Base-by-base conservation (phyloP, 2,113 vertebrate species). In the Numenius arquata region DNA sequence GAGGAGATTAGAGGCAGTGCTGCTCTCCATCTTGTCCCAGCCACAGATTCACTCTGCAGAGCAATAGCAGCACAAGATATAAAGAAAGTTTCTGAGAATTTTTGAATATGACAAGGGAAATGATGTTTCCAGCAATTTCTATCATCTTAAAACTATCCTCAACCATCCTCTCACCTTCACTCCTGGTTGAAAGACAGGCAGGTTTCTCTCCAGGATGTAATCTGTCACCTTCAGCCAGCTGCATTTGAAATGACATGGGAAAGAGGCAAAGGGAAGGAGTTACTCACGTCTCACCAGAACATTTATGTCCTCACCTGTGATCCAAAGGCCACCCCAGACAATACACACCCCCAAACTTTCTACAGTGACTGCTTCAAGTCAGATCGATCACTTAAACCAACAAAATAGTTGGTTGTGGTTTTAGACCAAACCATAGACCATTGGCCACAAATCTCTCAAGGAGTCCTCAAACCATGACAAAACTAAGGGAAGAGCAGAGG, bases 221-320 rank as follows among this genome's bases (percentile, higher is more conserved):
- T 99, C 99, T 0, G 97, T 99, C 88, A 99, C 99, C 95, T 98
- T 99, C 82, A 99, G 26, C 99, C 99, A 99, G 95, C 99, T 99
- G 96, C 59, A 96, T 9, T n/a, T 71, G 66, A 93, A 80, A 83
- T 15, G 10, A 88, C 59, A 94, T 9, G 20, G 56, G 38, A 70
- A 66, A 85, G 41, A 68, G 34, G 62, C 36, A 72, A 27, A 63
- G 40, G 58, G 30, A 21, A 59, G 25, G 73, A 56, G 84, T 97
- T 63, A 94, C 10, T 88, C 30, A 25, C 10, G 12, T 16, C 74
- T 85, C 66, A 81, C 19, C 56, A 81, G 26, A 90, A 41, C 55
- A 93, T 36, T 10, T n/a, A 5, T 3, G n/a, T 34, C 59, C 65
- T 76, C 38, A 12, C 14, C 9, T 1, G 3, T 8, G 9, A 91